Percentiles rank a stretch among this genome's conserved stretches.
These are phyloP conservation scores for Cyclopterus lumpus DNA, from an alignment of 2,797 vertebrate species.

Conservation along the genomic window DNA sequence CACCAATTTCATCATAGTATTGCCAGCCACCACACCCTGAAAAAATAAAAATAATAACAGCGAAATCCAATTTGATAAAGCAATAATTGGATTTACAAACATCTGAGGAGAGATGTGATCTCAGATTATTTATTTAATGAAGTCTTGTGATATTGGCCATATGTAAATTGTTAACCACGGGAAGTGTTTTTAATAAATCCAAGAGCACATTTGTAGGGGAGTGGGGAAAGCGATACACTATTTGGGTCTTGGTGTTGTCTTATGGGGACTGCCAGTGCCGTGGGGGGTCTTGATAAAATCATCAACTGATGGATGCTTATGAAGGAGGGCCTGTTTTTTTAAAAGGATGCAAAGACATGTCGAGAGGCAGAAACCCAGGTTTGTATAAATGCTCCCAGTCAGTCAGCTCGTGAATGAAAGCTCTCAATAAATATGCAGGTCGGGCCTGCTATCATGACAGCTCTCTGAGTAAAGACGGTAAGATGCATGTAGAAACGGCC, in stretches of 20 bases:
- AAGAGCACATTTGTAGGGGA: conserved; percentile 58
- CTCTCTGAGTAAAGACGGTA: conserved; percentile 54
- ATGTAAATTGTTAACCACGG: conserved; percentile 81
- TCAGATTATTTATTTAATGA: conserved; percentile 82
- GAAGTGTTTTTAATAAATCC: conserved; percentile 75
- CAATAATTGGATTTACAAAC: conserved; percentile 84
- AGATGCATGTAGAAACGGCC: conserved; percentile 58
- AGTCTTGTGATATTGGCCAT: conserved; percentile 79
- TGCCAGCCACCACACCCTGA: conserved; percentile 64
- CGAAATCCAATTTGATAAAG: conserved; percentile 83
- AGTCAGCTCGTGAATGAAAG: conserved; percentile 64
- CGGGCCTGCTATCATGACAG: conserved; percentile 57
- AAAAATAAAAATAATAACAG: conserved; percentile 80
- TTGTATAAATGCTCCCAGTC: conserved; percentile 67
- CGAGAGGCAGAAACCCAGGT: conserved; percentile 51
- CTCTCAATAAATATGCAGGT: conserved; percentile 75
- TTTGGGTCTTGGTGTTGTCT: conserved; percentile 62
- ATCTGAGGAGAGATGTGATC: conserved; percentile 81
- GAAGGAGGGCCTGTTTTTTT: conserved; percentile 47
- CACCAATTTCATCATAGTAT: conserved; percentile 77
- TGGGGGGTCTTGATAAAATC: conserved; percentile 74
- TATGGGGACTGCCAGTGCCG: conserved; percentile 53
- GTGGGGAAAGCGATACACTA: conserved; percentile 70
- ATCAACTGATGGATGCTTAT: conserved; percentile 74
- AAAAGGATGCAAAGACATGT: conserved; percentile 50